These are phyloP conservation scores for Eulemur coronatus DNA, from an alignment of 2,797 vertebrate species.

Conservation along the genomic window DNA sequence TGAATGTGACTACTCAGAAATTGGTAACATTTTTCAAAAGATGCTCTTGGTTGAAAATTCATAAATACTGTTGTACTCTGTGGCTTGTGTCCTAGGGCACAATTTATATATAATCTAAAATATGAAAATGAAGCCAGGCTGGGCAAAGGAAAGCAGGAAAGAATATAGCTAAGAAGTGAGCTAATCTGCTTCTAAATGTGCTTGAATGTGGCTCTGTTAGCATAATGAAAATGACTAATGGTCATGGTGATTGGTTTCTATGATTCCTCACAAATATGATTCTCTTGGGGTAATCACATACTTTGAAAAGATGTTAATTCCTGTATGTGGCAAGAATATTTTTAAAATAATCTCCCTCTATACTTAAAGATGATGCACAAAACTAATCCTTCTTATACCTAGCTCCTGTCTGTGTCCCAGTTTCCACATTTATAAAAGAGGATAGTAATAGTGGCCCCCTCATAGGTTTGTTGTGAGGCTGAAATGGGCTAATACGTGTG, in stretches of 20 bases:
- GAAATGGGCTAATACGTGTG: background rate
- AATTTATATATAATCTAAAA: slow-evolving; percentile 9
- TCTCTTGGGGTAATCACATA: background rate
- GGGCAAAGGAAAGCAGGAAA: background rate
- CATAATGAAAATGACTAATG: background rate
- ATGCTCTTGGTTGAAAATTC: background rate
- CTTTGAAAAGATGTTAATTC: background rate
- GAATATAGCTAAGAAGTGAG: background rate
- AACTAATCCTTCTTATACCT: background rate
- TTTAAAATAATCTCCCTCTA: background rate
- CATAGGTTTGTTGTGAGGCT: background rate
- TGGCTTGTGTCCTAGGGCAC: background rate
- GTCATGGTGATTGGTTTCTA: background rate
- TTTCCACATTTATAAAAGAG: background rate
- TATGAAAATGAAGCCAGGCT: background rate
- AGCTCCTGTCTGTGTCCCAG: background rate
- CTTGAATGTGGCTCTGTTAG: background rate
- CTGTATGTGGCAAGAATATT: background rate
- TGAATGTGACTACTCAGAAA: background rate
- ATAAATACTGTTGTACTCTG: background rate
- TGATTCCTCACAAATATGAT: background rate
- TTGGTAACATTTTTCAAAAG: slow-evolving; percentile 10
- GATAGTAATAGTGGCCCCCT: background rate
- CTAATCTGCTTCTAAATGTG: background rate
- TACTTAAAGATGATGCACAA: background rate